Percentiles rank a stretch among this genome's conserved stretches.
These are phyloP conservation scores for Etheostoma perlongum DNA, from an alignment of 2,797 vertebrate species.

Conservation along the genomic window DNA sequence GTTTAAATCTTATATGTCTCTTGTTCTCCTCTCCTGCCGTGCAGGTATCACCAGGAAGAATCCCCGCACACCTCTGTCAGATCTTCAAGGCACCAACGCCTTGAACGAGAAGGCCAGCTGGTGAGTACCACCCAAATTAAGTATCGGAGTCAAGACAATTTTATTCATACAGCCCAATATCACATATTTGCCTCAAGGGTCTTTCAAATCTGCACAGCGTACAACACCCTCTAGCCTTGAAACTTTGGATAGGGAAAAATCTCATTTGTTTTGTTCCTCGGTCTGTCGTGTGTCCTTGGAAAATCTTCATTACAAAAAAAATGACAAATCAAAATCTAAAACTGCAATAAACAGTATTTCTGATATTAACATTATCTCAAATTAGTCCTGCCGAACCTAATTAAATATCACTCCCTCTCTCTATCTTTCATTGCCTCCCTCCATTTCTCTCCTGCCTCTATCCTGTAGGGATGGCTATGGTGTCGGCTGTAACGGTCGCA, in stretches of 20 bases:
- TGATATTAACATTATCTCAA: not conserved
- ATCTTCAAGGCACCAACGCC: conserved; percentile 93
- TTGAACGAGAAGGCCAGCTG: conserved; percentile 90
- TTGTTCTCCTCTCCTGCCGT: not conserved
- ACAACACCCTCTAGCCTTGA: not conserved
- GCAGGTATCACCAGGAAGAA: conserved; percentile 91
- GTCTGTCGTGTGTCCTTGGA: too few relatives aligned
- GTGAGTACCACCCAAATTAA: conserved; percentile 68
- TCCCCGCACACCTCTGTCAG: conserved; percentile 91
- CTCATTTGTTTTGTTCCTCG: too few relatives aligned
- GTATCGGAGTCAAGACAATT: not conserved
- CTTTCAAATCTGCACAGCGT: not conserved
- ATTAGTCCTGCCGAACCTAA: not conserved
- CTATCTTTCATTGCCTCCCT: not conserved
- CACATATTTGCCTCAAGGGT: not conserved
- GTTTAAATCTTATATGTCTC: not conserved
- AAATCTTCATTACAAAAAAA: not conserved
- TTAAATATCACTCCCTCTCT: not conserved
- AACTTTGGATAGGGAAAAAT: not conserved
- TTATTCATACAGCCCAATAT: too few relatives aligned
- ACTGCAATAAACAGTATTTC: not conserved
- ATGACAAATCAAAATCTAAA: not conserved
- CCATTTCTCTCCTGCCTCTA: too few relatives aligned
- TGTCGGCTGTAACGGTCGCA: conserved; percentile 88
- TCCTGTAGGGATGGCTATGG: conserved; percentile 74